A percentile compares a stretch with the other conserved stretches of the same genome.
phyloP scores from a whole-genome alignment of 2,888 invertebrate species.

The Anodontia alba region DNA sequence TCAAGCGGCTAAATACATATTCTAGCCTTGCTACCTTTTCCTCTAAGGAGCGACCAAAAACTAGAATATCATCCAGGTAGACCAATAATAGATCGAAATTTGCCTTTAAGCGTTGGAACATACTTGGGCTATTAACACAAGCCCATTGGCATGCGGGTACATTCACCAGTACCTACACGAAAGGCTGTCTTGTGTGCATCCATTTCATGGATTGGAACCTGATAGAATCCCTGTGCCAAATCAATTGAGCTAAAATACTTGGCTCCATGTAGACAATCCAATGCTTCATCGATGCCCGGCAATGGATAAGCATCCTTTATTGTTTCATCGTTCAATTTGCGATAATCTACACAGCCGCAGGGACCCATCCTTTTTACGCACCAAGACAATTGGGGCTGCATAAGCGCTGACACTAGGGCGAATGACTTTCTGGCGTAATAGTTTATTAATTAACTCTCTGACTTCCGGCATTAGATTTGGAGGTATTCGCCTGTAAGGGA shows the following conservation, averaged over 20 bases:
- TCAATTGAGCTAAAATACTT: not conserved
- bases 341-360: not conserved
- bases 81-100: constrained; percentile 50
- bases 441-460: not conserved
- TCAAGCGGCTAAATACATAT: not conserved
- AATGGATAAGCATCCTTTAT: not conserved
- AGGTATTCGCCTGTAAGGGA: not conserved
- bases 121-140: constrained; percentile 52
- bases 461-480: not conserved
- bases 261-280: not conserved
- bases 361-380: not conserved
- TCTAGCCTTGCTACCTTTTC: not conserved
- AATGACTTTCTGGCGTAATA: not conserved
- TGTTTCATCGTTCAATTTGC: not conserved
- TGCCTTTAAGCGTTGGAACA: constrained; percentile 56
- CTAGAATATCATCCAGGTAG: constrained; percentile 57
- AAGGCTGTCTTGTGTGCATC: constrained; percentile 33
- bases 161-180: constrained; percentile 49
- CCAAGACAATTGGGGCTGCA: not conserved
- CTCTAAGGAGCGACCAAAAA: constrained; percentile 28
- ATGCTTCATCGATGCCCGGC: not conserved
- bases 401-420: not conserved
- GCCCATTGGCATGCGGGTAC: constrained; percentile 54
- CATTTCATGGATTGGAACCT: not conserved
- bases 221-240: not conserved